Evolutionary conservation across 2,797 vertebrate species (phyloP).

Genomic region (Apodemus agrarius): DNA sequence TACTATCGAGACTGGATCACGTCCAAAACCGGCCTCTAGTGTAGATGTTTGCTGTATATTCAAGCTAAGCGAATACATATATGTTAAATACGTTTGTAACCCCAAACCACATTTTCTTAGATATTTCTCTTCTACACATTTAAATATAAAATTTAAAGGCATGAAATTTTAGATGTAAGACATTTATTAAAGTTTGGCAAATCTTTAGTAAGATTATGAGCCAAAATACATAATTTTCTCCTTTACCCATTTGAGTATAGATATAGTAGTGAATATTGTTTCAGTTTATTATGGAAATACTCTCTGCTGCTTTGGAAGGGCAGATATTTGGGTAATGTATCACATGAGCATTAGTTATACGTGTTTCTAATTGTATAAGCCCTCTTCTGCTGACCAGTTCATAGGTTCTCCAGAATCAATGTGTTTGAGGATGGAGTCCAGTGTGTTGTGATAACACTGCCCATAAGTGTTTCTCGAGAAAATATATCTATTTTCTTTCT

Average conservation of each 20-base stretch:
- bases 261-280: slow-evolving; percentile 31
- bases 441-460: neutral
- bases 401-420: neutral
- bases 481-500: slow-evolving; percentile 36
- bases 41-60: neutral
- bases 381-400: neutral
- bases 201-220: slow-evolving; percentile 22
- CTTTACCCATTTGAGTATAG: neutral
- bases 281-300: neutral
- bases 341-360: neutral
- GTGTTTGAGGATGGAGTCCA: neutral
- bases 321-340: slow-evolving; percentile 1
- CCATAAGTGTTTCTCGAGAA: slow-evolving; percentile 46
- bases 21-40: slow-evolving; percentile 79
- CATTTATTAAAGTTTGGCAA: slow-evolving; percentile 18
- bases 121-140: neutral
- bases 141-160: slow-evolving; percentile 19
- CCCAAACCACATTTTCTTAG: slow-evolving; percentile 46
- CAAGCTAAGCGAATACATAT: neutral
- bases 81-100: slow-evolving; percentile 27
- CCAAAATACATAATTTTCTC: neutral
- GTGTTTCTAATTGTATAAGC: neutral
- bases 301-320: slow-evolving; percentile 3
- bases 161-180: slow-evolving; percentile 37
- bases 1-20: slow-evolving; percentile 76